phyloP scores from a whole-genome alignment of 2,888 invertebrate species.

The Microplitis manilae region DNA sequence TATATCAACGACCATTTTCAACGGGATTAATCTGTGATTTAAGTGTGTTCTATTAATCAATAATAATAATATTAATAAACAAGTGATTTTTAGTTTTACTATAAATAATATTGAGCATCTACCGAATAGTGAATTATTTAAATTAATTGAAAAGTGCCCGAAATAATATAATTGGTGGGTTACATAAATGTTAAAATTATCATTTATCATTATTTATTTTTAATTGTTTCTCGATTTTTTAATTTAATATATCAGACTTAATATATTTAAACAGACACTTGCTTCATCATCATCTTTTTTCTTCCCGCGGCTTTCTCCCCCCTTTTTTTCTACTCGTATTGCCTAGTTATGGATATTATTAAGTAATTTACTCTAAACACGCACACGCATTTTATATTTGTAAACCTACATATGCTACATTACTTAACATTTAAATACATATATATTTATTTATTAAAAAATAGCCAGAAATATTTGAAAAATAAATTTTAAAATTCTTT shows the following conservation, averaged over 20 bases:
- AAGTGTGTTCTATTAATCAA: conserved; percentile 15
- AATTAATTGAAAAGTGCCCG: neutral
- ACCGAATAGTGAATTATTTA: neutral
- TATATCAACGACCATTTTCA: conserved; percentile 9
- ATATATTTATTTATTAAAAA: neutral
- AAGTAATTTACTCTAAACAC: conserved; percentile 60
- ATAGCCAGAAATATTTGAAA: too few species aligned
- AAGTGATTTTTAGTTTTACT: neutral
- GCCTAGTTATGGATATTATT: conserved; percentile 67
- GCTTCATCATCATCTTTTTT: conserved; percentile 41
- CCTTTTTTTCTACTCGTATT: conserved; percentile 51
- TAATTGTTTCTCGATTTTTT: neutral
- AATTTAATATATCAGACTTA: neutral
- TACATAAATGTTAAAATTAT: neutral
- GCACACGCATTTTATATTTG: conserved; percentile 40
- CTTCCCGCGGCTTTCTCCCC: conserved; percentile 43
- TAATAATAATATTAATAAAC: neutral
- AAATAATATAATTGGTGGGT: neutral
- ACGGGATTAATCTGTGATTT: conserved; percentile 31
- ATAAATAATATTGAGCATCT: neutral
- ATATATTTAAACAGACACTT: conserved; percentile 12
- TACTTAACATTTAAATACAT: neutral
- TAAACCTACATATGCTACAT: conserved; percentile 32
- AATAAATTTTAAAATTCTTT: too few species aligned
- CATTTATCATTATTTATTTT: neutral